phyloP scores from a whole-genome alignment of 1,140 invertebrate species.

The fruit fly (Drosophila melanogaster) region DNA sequence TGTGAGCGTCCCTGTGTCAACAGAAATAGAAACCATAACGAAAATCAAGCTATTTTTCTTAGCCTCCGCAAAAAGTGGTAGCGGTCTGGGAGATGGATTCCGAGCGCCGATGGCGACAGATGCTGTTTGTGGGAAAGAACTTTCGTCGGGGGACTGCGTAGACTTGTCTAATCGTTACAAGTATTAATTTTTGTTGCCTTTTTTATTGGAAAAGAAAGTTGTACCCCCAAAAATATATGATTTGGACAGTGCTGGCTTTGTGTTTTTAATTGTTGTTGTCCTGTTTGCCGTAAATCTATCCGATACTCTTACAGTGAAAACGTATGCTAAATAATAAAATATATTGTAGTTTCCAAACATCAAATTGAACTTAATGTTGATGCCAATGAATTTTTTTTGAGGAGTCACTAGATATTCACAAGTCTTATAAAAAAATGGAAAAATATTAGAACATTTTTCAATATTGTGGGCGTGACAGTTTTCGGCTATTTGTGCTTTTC shows the following conservation, averaged over 20 bases:
- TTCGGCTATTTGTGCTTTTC: too few relatives aligned
- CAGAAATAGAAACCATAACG: slow-evolving; percentile 51
- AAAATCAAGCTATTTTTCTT: slow-evolving; percentile 78
- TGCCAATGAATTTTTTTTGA: too few relatives aligned
- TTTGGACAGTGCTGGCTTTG: slow-evolving; percentile 6
- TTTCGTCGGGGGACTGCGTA: neutral
- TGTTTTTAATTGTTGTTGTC: neutral
- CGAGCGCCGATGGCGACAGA: slow-evolving; percentile 65
- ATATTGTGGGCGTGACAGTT: too few relatives aligned
- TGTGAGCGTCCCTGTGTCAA: neutral
- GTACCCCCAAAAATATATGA: slow-evolving; percentile 34
- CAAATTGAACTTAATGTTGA: too few relatives aligned
- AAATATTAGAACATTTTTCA: too few relatives aligned
- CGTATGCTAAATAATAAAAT: too few relatives aligned
- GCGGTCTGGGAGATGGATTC: slow-evolving; percentile 9
- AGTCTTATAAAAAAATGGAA: too few relatives aligned
- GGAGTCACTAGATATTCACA: too few relatives aligned
- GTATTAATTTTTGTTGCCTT: slow-evolving; percentile 54
- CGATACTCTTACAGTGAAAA: too few relatives aligned
- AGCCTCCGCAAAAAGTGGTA: slow-evolving; percentile 21
- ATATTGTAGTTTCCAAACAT: too few relatives aligned
- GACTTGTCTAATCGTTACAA: slow-evolving; percentile 18
- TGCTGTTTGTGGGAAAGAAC: slow-evolving; percentile 22
- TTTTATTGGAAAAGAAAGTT: slow-evolving; percentile 67
- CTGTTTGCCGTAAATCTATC: too few relatives aligned